Percentiles rank a stretch among this genome's conserved stretches.
Conservation (phyloP, 2,113 vertebrate species). For the Neotoma lepida region DNA sequence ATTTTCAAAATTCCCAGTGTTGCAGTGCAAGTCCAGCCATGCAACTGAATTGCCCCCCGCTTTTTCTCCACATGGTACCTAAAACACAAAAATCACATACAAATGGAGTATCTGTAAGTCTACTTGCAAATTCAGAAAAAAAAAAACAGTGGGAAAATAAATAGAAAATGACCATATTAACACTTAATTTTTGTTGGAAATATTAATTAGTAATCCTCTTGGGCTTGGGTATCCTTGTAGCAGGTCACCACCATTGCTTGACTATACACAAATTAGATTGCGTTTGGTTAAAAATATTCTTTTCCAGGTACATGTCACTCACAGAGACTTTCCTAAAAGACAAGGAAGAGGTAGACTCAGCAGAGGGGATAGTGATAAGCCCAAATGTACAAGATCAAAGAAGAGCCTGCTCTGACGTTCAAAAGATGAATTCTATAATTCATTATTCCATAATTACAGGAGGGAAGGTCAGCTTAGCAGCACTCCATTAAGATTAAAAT, state of each 20-base stretch:
- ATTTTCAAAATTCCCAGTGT: conserved; percentile 65
- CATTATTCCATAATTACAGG: conserved; percentile 30
- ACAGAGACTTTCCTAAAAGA: conserved; percentile 23
- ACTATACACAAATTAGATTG: conserved; percentile 38
- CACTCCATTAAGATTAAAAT: conserved; percentile 38
- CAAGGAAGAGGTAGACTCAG: conserved; percentile 12
- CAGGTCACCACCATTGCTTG: conserved; percentile 23
- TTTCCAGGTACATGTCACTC: neutral
- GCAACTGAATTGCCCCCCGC: neutral
- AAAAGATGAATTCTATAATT: conserved; percentile 49
- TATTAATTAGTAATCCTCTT: conserved; percentile 61
- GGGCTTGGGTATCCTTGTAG: conserved; percentile 33
- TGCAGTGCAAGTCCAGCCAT: conserved; percentile 49
- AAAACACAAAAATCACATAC: conserved; percentile 28
- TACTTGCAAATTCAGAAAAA: conserved; percentile 51
- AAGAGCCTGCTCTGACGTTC: conserved; percentile 5
- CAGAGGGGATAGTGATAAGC: conserved; percentile 4
- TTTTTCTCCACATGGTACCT: conserved; percentile 52
- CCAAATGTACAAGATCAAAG: neutral
- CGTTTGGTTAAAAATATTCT: conserved; percentile 38
- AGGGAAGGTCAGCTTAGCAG: conserved; percentile 18
- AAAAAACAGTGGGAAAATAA: neutral
- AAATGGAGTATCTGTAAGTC: conserved; percentile 34
- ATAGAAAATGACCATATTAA: conserved; percentile 24
- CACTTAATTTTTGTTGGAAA: conserved; percentile 22